Conservation (phyloP, 1,140 invertebrate species). For the Zaprionus gabonicus region DNA sequence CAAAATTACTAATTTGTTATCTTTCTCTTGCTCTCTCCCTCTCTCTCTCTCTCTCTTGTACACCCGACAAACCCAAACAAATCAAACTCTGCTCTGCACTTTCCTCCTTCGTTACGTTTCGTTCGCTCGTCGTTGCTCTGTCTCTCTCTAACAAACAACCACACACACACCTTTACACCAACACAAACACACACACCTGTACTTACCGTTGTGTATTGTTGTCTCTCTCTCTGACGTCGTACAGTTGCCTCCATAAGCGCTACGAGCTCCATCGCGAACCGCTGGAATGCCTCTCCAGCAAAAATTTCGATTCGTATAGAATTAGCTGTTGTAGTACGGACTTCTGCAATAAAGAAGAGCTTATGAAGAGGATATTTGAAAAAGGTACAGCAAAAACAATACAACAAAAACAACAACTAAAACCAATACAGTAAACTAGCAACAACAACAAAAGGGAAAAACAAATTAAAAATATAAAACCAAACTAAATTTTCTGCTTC, state of each 20-base stretch:
- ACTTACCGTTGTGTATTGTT: constrained; percentile 21
- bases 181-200: constrained; percentile 12
- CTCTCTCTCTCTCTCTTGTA: constrained; percentile 24
- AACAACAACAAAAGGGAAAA: constrained; percentile 18
- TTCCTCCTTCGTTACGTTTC: constrained; percentile 8
- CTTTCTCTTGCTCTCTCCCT: constrained; percentile 14
- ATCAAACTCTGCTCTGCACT: constrained; percentile 39
- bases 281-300: constrained; percentile 76
- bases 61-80: constrained; percentile 31
- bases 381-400: constrained; percentile 68
- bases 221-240: constrained; percentile 24
- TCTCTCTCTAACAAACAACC: constrained; percentile 10
- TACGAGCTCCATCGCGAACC: constrained; percentile 78
- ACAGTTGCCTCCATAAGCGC: constrained; percentile 76
- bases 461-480: constrained; percentile 26
- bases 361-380: constrained; percentile 78
- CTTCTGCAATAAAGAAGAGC: constrained; percentile 84
- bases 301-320: constrained; percentile 74
- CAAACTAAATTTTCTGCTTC: constrained; percentile 32
- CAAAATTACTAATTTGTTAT: constrained; percentile 55
- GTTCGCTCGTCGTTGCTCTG: constrained; percentile 41
- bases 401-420: constrained; percentile 55
- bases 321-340: constrained; percentile 81
- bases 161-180: constrained; percentile 17
- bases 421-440: constrained; percentile 33